Base-by-base conservation (phyloP, 1,140 invertebrate species). In the Caerostris extrusa region DNA sequence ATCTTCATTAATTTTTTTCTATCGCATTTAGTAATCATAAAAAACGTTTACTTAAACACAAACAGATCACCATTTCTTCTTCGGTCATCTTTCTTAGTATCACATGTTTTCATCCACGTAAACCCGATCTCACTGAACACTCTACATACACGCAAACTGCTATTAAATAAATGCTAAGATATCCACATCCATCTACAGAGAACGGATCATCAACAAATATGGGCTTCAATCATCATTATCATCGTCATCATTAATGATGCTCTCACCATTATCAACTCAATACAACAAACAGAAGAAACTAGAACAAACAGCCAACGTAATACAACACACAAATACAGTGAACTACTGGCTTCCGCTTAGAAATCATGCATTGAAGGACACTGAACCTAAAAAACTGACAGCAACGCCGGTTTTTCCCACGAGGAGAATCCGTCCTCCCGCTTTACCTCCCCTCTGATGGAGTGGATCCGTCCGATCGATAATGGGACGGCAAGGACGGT, bases 341-440 rank as follows among this genome's bases (percentile, higher is more conserved):
- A 53, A 50, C 69, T 90, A 55, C 56, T 55, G 56, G 81, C 19
- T 58, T 55, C 77, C 57, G 71, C 7, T 60, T 55, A 58, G 57
- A 60, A 81, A 91, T 56, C 34, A 67, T 53, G n/a, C 60, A 10
- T 58, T 85, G 56, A 60, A 91, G 90, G 90, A 91, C 90, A 91
- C 77, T 91, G 90, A 91, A 91, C 90, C 67, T 81, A 61, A 85
- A n/a, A 77, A 77, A 77, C 56, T 67, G 87, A 89, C 61, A 89
- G 61, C 71, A 90, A 90, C 89, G 67, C 89, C 67, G 53, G 57
- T 19, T 90, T 85, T 85, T 60, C 55, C 81, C 90, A 67, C 81
- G 77, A 91, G 90, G 90, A 55, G 90, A 77, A 14, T 12, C 12
- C 12, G 3, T 19, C 4, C 67, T 58, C 85, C 81, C 81, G 67